Base-by-base conservation (phyloP, 2,797 vertebrate species). In the Neopelma chrysocephalum region DNA sequence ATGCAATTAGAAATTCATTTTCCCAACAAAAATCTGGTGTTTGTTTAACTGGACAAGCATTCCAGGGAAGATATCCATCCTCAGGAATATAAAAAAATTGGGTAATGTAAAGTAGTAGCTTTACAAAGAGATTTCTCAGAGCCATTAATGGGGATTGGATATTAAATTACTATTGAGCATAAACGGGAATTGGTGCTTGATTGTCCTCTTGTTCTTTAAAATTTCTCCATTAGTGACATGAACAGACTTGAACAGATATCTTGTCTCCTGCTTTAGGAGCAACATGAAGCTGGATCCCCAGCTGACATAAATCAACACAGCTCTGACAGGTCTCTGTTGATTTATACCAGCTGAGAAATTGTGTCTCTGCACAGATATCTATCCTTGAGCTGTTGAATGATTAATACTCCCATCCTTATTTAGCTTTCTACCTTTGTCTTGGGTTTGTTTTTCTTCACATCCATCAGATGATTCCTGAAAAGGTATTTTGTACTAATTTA, bases 351-450 rank as follows among this genome's bases (percentile, higher is more conserved):
- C 60, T 86, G 61, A 88, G 82, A 80, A 86, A 65, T 27, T 86
- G 65, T 43, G 47, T 73, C 72, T 89, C 51, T 70, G 58, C 60
- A 69, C 73, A 80, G 38, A 51, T 68, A 91, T 56, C 68, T 60
- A 3, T 70, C 2, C 8, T 53, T 70, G 75, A 94, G 68, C 61
- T 93, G 42, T 4, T 89, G 53, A 86, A 81, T 81, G 57, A 81
- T 93, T 91, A 87, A 95, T 76, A 93, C 69, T 78, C 76, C 81
- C 54, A 90, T 58, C 27, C 50, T 76, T 69, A 48, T 78, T 94
- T 72, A 78, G 25, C 26, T 92, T 81, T 83, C 76, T 62, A 14
- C 73, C 45, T 82, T 89, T 70, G 25, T 57, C 76, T 92, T 64
- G 56, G 13, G 4, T 65, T 77, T 73, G 36, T 69, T n/a, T 82